Percentiles rank a stretch among this genome's conserved stretches.
phyloP scores from a whole-genome alignment of 2,797 vertebrate genomes.

The Hyperoplus lanceolatus region DNA sequence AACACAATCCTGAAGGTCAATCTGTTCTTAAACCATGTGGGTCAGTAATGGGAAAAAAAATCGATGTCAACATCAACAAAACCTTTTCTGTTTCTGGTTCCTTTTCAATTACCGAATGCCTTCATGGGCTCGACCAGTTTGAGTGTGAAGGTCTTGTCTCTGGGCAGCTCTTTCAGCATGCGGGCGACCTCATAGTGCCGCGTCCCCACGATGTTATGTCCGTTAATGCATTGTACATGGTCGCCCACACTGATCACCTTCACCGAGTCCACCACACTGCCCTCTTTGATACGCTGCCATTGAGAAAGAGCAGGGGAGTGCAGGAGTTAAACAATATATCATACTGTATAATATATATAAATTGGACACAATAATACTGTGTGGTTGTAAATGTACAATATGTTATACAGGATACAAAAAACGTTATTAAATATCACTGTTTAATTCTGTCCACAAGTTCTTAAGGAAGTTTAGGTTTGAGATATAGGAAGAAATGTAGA shows the following conservation, averaged over 20 bases:
- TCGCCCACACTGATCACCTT: constrained; percentile 93
- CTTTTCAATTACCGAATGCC: constrained; percentile 92
- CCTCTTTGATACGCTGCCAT: constrained; percentile 93
- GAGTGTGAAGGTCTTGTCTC: constrained; percentile 89
- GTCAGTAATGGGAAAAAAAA: constrained; percentile 1
- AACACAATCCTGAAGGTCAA: constrained; percentile 16
- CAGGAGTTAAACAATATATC: not conserved
- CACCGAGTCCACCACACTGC: constrained; percentile 89
- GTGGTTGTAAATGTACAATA: not conserved
- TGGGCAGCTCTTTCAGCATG: constrained; percentile 94
- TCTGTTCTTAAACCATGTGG: not conserved
- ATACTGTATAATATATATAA: not conserved
- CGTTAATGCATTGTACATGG: constrained; percentile 95
- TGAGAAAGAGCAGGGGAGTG: not conserved
- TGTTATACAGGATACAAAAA: not conserved
- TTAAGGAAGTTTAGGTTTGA: not conserved
- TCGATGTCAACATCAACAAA: constrained; percentile 6
- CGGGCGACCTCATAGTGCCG: constrained; percentile 96
- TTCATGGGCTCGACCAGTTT: constrained; percentile 95
- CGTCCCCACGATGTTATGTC: constrained; percentile 87
- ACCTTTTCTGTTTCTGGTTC: not conserved
- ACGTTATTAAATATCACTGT: not conserved
- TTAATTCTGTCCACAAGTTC: not conserved
- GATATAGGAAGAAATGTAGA: fast-evolving
- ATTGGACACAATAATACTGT: not conserved